Conservation (phyloP, 2,888 invertebrate species). For the Pristionchus japonicus region DNA sequence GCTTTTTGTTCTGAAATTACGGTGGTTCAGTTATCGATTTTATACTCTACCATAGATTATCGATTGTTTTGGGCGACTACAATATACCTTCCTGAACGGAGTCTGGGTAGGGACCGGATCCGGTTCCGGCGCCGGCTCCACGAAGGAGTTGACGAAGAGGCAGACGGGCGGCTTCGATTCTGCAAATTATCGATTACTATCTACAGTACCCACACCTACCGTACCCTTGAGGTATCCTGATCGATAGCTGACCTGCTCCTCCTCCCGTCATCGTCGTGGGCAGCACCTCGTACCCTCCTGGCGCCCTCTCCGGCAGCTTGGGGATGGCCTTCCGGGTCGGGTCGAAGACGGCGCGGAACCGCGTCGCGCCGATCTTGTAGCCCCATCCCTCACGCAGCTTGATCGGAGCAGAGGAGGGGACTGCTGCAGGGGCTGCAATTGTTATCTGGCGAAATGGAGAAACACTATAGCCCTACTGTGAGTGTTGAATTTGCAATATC, state of each 20-base stretch:
- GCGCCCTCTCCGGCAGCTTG: not conserved
- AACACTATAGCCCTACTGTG: too few relatives aligned
- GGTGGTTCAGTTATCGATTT: not conserved
- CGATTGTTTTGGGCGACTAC: too few relatives aligned
- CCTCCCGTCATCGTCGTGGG: too few relatives aligned
- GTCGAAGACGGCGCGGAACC: not conserved
- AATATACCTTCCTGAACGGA: not conserved
- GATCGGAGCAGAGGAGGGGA: not conserved
- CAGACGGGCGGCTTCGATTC: not conserved
- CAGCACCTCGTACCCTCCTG: not conserved
- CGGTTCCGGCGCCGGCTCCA: not conserved
- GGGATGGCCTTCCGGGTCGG: not conserved
- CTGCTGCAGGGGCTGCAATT: not conserved
- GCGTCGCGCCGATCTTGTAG: constrained; percentile 26
- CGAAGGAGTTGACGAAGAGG: not conserved
- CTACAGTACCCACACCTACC: not conserved
- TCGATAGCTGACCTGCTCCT: too few relatives aligned
- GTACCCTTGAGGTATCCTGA: not conserved
- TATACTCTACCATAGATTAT: not conserved
- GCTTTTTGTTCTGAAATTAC: not conserved
- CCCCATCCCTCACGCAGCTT: constrained; percentile 14
- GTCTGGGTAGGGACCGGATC: not conserved
- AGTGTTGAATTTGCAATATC: too few relatives aligned
- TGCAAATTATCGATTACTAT: not conserved
- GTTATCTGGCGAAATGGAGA: too few relatives aligned